These are phyloP conservation scores for Yoshiicerus persimilis DNA, from an alignment of 1,140 invertebrate species.

Conservation along the genomic window DNA sequence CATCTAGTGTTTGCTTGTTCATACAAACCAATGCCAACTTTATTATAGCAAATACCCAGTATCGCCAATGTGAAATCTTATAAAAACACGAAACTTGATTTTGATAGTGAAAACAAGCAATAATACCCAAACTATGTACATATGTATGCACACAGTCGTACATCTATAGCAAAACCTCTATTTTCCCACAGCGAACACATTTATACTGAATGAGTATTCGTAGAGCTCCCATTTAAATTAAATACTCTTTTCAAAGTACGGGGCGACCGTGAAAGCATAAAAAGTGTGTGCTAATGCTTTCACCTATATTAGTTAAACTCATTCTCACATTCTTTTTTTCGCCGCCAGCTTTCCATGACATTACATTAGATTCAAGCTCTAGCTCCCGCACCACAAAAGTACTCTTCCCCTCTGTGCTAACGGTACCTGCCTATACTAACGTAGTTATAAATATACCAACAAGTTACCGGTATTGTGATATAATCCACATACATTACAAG, in stretches of 20 bases:
- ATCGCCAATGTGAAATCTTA: background rate
- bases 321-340: background rate
- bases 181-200: background rate
- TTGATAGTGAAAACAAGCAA: background rate
- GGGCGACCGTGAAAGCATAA: background rate
- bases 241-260: background rate
- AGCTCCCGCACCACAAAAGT: no score
- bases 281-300: constrained; percentile 13
- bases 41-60: background rate
- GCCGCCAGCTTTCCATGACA: background rate
- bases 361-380: background rate
- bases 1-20: no score
- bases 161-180: no score
- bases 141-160: no score
- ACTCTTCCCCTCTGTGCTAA: background rate
- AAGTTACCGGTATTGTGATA: no score
- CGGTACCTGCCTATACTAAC: no score
- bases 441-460: no score
- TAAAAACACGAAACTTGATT: background rate
- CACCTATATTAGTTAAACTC: constrained; percentile 13
- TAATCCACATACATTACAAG: no score
- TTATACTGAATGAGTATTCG: background rate
- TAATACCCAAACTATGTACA: no score
- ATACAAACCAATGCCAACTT: background rate
- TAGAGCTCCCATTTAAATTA: background rate